Evolutionary conservation across 2,113 vertebrate genomes (phyloP), one percentile per base, ranked within the genome.

Genomic region (Donacobius atricapilla): DNA sequence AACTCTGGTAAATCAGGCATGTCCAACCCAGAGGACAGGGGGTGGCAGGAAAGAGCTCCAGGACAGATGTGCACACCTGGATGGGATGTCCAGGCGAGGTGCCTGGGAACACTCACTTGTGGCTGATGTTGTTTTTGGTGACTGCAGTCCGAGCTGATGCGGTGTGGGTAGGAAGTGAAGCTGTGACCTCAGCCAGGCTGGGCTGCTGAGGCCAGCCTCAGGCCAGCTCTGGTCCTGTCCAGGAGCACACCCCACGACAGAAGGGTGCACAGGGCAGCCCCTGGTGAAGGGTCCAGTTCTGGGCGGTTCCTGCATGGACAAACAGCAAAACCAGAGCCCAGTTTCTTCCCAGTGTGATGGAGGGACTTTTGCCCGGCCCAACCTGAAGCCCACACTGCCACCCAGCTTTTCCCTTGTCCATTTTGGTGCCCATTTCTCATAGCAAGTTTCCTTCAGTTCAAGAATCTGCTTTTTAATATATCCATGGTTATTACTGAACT

Each of bases 51-150:
- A 7, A 50, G 70, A 63, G 28, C 33, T 85, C 47, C 20, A n/a
- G 70, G 56, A 11, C 2, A 5, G 23, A 5, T 5, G 33, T 51
- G 39, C 47, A 71, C 15, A 63, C 6, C 11, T 20, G 44, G 40
- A 24, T 4, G 51, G 73, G 63, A 15, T 51, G 60, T 15, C 5
- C 37, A 23, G 37, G 7, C 15, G 14, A 20, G 63, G 40, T 19
- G 8, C 18, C 57, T 4, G 2, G 71, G 18, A 45, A 11, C 0
- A 2, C 21, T 76, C 2, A 0, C 21, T 48, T 31, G 1, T 0
- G 3, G 53, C 25, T 22, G 14, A 10, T 5, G 27, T 8, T 27
- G 7, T 42, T 90, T 91, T 57, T 9, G 19, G 60, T 61, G 51
- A 3, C 20, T 40, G 65, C 31, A 70, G 28, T 15, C 60, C 44